phyloP scores from a whole-genome alignment of 1,140 invertebrate species.

The Mylabris phalerata region DNA sequence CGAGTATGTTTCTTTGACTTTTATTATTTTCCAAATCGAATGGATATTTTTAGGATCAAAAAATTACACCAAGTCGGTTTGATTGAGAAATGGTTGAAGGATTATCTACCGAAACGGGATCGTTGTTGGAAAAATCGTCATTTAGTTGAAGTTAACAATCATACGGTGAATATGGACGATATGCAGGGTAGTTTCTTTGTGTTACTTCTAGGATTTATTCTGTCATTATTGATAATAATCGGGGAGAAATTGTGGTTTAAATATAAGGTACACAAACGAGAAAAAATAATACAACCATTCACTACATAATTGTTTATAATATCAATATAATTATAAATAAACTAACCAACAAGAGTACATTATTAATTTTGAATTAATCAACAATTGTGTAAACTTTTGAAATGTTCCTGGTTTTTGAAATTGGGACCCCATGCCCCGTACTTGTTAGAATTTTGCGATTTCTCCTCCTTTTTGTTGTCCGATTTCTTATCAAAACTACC shows the following conservation, averaged over 20 bases:
- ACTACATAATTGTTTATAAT: conserved; percentile 38
- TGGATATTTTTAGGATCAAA: conserved; percentile 51
- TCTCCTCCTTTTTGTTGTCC: conserved; percentile 32
- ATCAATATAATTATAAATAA: conserved; percentile 6
- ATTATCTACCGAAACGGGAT: conserved; percentile 71
- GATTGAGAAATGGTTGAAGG: conserved; percentile 72
- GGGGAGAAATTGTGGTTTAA: conserved; percentile 50
- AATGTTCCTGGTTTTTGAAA: conserved; percentile 65
- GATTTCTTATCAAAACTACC: conserved; percentile 31
- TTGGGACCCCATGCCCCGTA: conserved; percentile 55
- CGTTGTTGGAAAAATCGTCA: conserved; percentile 62
- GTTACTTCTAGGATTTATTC: conserved; percentile 46
- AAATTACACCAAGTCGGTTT: conserved; percentile 77
- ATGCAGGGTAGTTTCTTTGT: conserved; percentile 88
- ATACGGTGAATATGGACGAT: conserved; percentile 77
- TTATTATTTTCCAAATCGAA: not conserved
- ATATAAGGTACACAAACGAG: conserved; percentile 44
- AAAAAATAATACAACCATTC: conserved; percentile 54
- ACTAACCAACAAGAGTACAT: conserved; percentile 2
- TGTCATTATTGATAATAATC: conserved; percentile 47
- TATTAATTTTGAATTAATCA: conserved; percentile 32
- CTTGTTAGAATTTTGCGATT: conserved; percentile 30
- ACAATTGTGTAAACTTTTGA: conserved; percentile 61
- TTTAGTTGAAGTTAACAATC: conserved; percentile 64
- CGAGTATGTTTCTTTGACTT: conserved; percentile 45